Evolutionary conservation across 2,888 invertebrate genomes (phyloP).

Genomic region (Operophtera brumata): DNA sequence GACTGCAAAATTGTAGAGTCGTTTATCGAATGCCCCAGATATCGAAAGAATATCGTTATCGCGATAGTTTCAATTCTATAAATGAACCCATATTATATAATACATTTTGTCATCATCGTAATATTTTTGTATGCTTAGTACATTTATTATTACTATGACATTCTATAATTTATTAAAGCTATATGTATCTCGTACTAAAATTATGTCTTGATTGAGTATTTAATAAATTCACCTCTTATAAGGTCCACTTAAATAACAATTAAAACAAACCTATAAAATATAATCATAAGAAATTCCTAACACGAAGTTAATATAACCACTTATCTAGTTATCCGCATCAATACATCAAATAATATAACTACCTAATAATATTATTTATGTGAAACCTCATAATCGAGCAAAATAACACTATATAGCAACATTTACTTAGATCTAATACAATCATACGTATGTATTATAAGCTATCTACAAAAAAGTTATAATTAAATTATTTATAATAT

Average conservation of each 20-base stretch:
- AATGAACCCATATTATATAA: too few species aligned
- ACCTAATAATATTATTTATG: background rate
- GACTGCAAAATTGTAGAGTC: too few species aligned
- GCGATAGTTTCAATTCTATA: too few species aligned
- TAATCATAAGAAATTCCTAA: slow-evolving; percentile 16
- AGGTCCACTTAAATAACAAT: background rate
- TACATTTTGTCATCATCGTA: too few species aligned
- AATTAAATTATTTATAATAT: background rate
- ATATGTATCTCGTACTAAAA: slow-evolving; percentile 14
- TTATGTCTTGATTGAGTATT: slow-evolving; percentile 40
- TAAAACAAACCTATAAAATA: slow-evolving; percentile 1
- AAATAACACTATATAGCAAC: slow-evolving; percentile 9
- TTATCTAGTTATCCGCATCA: too few species aligned
- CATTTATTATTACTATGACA: background rate
- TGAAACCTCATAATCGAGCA: slow-evolving; percentile 2
- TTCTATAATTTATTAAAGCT: slow-evolving; percentile 30
- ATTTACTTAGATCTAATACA: slow-evolving; percentile 5
- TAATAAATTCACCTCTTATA: slow-evolving; percentile 13
- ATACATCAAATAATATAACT: background rate
- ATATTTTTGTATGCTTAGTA: background rate
- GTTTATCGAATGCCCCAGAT: too few species aligned
- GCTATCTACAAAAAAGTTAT: background rate
- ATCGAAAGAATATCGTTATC: too few species aligned
- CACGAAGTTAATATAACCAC: background rate
- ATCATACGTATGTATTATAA: background rate